phyloP scores from a whole-genome alignment of 1,140 invertebrate genomes.

The Drosophila yakuba region DNA sequence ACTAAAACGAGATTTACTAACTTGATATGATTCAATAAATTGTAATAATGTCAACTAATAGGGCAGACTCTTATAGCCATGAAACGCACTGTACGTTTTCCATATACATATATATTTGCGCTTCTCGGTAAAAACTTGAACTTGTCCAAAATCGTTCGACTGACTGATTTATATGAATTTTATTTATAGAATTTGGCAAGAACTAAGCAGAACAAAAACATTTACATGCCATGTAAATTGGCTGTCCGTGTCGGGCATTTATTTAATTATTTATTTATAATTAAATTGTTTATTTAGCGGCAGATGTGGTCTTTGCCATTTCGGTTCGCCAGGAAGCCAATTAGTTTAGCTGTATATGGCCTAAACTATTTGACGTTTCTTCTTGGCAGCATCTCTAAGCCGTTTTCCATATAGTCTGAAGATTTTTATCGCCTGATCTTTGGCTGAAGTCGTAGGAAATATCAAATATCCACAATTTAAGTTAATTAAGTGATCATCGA shows the following conservation, averaged over 20 bases:
- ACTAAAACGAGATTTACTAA: background rate
- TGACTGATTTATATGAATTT: slow-evolving; percentile 68
- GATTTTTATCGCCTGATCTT: slow-evolving; percentile 24
- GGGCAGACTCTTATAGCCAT: slow-evolving; percentile 1
- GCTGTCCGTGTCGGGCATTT: slow-evolving; percentile 61
- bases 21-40: too few species aligned
- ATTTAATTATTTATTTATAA: slow-evolving; percentile 82
- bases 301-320: slow-evolving; percentile 66
- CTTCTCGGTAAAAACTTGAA: slow-evolving; percentile 59
- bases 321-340: slow-evolving; percentile 67
- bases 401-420: slow-evolving; percentile 24
- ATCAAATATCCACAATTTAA: slow-evolving; percentile 12
- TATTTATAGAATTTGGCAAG: slow-evolving; percentile 46
- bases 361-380: slow-evolving; percentile 70
- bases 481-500: slow-evolving; percentile 48
- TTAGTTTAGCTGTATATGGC: slow-evolving; percentile 74
- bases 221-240: slow-evolving; percentile 79
- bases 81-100: slow-evolving; percentile 37
- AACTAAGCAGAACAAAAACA: slow-evolving; percentile 26
- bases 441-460: slow-evolving; percentile 25
- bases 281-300: slow-evolving; percentile 75
- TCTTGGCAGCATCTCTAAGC: slow-evolving; percentile 37
- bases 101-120: slow-evolving; percentile 3
- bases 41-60: too few species aligned
- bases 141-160: slow-evolving; percentile 65